Base-by-base conservation (phyloP, 2,113 vertebrate species). In the Campylorhamphus procurvoides region DNA sequence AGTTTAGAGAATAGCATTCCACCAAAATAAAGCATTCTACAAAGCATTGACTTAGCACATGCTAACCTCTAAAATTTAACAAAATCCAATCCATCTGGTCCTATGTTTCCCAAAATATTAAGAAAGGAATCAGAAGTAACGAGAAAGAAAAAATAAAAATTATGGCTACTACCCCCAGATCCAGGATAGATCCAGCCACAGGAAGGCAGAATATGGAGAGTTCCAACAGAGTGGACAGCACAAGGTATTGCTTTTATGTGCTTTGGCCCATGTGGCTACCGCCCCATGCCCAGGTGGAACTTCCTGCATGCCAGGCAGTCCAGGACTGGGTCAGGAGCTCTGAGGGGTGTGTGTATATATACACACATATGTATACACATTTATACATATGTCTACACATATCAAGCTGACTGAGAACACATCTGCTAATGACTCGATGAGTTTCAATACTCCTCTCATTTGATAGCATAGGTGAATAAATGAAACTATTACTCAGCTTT, bases 381-480 rank as follows among this genome's bases (percentile, higher is more conserved):
- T 7, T 46, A 46, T 46, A 46, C 18, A 46, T 46, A 46, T 46
- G 44, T 18, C 16, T 46, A 44, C 4, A n/a, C 3, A 35, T 28
- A 28, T 74, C 20, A 60, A 56, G 52, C 67, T 88, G 18, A 25
- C 67, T 88, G 18, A 25, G 22, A 87, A 93, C 47, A 68, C 8
- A 20, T 52, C 25, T 83, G 10, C 33, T 59, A 63, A 93, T 59
- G n/a, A 94, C 74, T 96, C 69, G 75, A 3, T 89, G 87, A 90
- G 63, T 87, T 89, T 80, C 44, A 92, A 4, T 62, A 18, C 28
- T 52, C 19, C 64, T 25, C 29, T 95, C 56, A 84, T 89, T 93
- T 94, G 42, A 84, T 85, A 94, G 29, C 52, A 83, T 22, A 50
- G 42, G 11, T 87, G 79, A 96, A 67, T 77, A 96, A 95, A 56